A percentile compares a stretch with the other conserved stretches of the same genome.
Conservation (phyloP, 2,797 vertebrate species). For the Hypotaenidia okinawae region DNA sequence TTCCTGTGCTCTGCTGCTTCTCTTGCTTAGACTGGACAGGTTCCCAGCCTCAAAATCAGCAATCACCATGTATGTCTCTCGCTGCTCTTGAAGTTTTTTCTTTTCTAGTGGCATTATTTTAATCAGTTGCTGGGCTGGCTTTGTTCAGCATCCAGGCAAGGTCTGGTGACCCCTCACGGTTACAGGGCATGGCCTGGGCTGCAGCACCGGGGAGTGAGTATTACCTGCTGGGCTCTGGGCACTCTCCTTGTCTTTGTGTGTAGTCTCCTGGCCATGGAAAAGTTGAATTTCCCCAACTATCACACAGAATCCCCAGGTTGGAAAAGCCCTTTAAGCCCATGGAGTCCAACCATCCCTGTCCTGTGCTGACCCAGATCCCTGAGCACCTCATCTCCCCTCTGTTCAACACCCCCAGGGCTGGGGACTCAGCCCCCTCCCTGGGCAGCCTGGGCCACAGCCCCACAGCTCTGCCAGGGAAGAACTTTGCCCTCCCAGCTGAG, state of each 20-base stretch:
- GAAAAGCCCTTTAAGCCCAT: too few relatives aligned
- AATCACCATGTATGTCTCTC: rapidly evolving
- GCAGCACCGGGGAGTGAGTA: rapidly evolving
- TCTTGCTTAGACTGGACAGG: neutral
- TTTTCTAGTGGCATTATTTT: neutral
- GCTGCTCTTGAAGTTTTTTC: neutral
- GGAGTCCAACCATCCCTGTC: too few relatives aligned
- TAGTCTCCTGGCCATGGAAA: rapidly evolving
- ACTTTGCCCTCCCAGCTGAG: too few relatives aligned
- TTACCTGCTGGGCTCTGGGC: neutral
- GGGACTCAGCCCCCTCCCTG: too few relatives aligned
- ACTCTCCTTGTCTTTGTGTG: neutral
- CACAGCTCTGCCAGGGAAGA: too few relatives aligned
- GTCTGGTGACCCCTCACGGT: neutral
- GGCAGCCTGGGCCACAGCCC: too few relatives aligned
- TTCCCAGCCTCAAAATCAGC: neutral
- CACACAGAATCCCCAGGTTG: too few relatives aligned
- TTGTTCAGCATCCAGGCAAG: rapidly evolving
- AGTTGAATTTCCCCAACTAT: rapidly evolving
- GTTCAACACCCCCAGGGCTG: too few relatives aligned
- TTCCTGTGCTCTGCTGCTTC: neutral
- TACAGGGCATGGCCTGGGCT: neutral
- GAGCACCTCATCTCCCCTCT: too few relatives aligned
- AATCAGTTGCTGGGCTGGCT: rapidly evolving
- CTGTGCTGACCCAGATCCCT: too few relatives aligned